phyloP scores from a whole-genome alignment of 2,888 invertebrate genomes.

The Tyria jacobaeae region DNA sequence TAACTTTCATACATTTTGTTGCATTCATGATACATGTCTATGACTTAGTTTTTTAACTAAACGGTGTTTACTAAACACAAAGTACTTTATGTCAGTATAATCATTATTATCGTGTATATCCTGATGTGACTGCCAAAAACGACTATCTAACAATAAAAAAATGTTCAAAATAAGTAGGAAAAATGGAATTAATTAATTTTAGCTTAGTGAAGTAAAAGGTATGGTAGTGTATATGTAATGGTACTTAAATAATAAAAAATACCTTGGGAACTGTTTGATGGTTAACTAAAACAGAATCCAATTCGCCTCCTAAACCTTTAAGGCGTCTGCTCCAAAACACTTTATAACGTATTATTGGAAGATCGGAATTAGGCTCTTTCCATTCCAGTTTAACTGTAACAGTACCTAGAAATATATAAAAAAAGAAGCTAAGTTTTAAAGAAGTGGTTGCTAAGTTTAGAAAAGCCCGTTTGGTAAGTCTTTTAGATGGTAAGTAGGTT shows the following conservation, averaged over 20 bases:
- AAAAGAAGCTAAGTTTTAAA: not conserved
- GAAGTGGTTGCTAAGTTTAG: not conserved
- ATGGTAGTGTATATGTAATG: not conserved
- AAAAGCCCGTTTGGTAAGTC: not conserved
- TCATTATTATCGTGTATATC: not conserved
- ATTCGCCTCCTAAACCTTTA: conserved; percentile 85
- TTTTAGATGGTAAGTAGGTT: not conserved
- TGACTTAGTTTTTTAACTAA: not conserved
- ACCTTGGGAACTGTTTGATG: conserved; percentile 89
- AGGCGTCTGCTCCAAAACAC: conserved; percentile 91
- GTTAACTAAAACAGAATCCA: conserved; percentile 88
- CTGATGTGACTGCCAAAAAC: too few species aligned
- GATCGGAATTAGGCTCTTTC: conserved; percentile 90
- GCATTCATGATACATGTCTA: not conserved
- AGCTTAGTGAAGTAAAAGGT: too few species aligned
- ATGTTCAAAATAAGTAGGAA: too few species aligned
- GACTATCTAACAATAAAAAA: too few species aligned
- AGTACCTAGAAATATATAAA: conserved; percentile 60
- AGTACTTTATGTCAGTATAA: too few species aligned
- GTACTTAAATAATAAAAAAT: conserved; percentile 27
- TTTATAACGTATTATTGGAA: conserved; percentile 90
- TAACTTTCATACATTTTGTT: not conserved
- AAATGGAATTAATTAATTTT: too few species aligned
- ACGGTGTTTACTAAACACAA: not conserved
- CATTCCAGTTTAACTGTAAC: conserved; percentile 89